Evolutionary conservation across 37 sponge, comb jelly and placozoan genomes (phyloP), one percentile per base, ranked within the genome.

Genomic region (Cliona cf. orientalis): DNA sequence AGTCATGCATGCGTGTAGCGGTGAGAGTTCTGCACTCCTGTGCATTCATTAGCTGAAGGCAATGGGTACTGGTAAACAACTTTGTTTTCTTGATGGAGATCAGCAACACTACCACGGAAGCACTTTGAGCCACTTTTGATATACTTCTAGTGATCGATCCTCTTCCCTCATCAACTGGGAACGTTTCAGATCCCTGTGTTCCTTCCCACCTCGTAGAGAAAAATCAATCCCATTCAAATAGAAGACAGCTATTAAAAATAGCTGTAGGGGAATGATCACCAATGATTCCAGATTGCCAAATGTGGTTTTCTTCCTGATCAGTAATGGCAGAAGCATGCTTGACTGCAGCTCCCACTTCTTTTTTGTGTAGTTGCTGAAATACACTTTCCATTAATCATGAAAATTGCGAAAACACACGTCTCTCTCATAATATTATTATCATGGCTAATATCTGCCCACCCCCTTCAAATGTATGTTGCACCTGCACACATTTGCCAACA

Each of bases 221-320:
- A 77, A 60, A 38, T 74, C 62, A 26, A 26, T 61, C 4, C 78
- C 78, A 60, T 77, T 77, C 22, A 49, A 53, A 53, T 32, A 74
- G 57, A 53, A 74, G 2, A 49, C 78, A 39, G 63, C 38, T 32
- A 17, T 9, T 5, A 75, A 5, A 31, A n/a, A 77, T 42, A 61
- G 65, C 19, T 37, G 39, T 77, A 1, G 78, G 78, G 4, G 58
- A 37, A 40, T 60, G 33, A 14, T 34, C 37, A n/a, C 78, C 64
- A 39, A 77, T 41, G 14, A 77, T 29, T 59, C 64, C 64, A 22
- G 19, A 34, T 3, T 1, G 2, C 78, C 64, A 77, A 43, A 77
- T 6, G 22, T 21, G 43, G 1, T 59, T 65, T 31, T 77, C 78
- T 43, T 77, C 78, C 29, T 77, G 65, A 23, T 34, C 39, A 6